phyloP scores from a whole-genome alignment of 2,797 vertebrate genomes.

The Florisuga fusca region DNA sequence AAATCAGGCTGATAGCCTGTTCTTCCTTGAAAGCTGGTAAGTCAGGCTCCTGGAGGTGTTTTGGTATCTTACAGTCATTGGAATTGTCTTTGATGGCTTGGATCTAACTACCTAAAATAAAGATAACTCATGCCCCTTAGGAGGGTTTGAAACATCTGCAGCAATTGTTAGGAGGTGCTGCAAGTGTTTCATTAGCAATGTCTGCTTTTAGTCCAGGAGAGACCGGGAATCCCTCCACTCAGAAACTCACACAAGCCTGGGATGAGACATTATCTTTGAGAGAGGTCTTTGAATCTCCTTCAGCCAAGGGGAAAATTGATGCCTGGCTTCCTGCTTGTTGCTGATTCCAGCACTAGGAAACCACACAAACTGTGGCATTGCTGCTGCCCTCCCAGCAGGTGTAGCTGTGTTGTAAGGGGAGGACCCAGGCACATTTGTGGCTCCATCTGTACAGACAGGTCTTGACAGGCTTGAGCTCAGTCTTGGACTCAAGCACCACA shows the following conservation, averaged over 20 bases:
- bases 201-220: background rate
- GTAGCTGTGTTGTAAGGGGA: accelerated
- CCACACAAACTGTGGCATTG: background rate
- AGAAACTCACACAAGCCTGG: background rate
- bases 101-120: background rate
- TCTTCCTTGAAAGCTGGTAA: background rate
- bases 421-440: background rate
- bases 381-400: background rate
- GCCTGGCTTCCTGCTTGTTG: background rate
- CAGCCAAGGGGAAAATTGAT: background rate
- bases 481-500: background rate
- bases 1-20: background rate
- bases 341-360: background rate
- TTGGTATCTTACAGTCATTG: background rate
- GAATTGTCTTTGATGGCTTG: background rate
- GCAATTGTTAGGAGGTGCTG: background rate
- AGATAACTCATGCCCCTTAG: background rate
- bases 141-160: background rate
- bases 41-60: background rate
- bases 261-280: background rate
- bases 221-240: background rate
- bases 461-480: background rate
- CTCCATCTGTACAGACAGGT: background rate
- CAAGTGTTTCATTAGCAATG: background rate
- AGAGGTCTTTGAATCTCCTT: background rate